Conservation (phyloP, 92 coral and sea anemone genomes). For the Porites cylindrica region DNA sequence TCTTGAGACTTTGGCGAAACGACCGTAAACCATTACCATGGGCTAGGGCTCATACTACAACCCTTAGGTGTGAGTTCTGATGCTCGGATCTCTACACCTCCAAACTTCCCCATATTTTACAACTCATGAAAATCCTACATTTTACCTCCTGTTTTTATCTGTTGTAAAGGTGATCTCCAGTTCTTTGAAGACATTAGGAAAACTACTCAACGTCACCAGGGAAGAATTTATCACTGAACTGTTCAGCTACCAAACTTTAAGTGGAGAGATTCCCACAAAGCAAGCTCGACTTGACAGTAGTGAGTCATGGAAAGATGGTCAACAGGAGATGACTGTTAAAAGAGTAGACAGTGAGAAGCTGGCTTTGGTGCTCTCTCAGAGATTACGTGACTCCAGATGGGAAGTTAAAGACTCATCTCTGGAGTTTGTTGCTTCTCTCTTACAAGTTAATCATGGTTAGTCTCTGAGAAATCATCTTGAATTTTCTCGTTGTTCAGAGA, state of each 20-base stretch:
- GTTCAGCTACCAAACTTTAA: conserved; percentile 22
- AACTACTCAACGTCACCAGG: conserved; percentile 21
- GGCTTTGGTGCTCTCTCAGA: conserved; percentile 71
- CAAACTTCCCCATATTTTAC: background rate
- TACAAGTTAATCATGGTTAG: conserved; percentile 57
- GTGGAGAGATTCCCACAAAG: background rate
- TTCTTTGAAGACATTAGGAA: conserved; percentile 55
- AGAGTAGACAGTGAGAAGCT: conserved; percentile 45
- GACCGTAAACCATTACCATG: no score
- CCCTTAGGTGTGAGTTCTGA: no score
- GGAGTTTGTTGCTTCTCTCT: conserved; percentile 69
- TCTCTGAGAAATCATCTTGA: background rate
- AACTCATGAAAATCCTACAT: no score
- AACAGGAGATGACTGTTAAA: background rate
- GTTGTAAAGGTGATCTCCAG: conserved; percentile 39
- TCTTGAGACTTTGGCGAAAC: no score
- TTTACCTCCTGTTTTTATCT: background rate
- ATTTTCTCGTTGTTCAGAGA: background rate
- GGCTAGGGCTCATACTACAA: no score
- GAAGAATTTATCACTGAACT: conserved; percentile 28
- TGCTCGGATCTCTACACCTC: no score
- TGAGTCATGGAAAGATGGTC: background rate
- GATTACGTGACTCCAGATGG: conserved; percentile 86
- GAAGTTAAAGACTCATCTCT: conserved; percentile 85
- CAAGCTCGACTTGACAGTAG: conserved; percentile 16